A percentile compares a stretch with the other conserved stretches of the same genome.
Evolutionary conservation across 2,888 invertebrate genomes (phyloP).

Genomic region (Amphipyra berbera): DNA sequence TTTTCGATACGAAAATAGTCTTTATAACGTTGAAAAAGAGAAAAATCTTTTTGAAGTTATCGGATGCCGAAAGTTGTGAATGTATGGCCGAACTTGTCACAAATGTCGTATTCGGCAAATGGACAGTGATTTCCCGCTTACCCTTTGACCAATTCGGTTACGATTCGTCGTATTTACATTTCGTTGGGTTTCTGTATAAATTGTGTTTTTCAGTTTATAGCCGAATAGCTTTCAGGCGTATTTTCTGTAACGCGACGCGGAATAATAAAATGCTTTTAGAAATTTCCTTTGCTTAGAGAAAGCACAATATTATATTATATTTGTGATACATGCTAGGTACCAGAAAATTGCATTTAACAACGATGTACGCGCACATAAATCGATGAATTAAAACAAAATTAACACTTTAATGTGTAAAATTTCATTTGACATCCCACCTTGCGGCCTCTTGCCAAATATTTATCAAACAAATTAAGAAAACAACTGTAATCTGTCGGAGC

Average conservation of each 20-base stretch:
- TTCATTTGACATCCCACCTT: too few species aligned
- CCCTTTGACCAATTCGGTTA: slow-evolving; percentile 78
- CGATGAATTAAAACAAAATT: too few species aligned
- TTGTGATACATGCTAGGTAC: too few species aligned
- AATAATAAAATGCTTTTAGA: slow-evolving; percentile 13
- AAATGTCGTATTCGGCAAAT: slow-evolving; percentile 73
- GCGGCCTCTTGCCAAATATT: too few species aligned
- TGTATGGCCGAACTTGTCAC: slow-evolving; percentile 66
- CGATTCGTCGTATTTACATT: slow-evolving; percentile 75
- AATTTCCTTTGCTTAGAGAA: neutral
- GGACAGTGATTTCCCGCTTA: slow-evolving; percentile 77
- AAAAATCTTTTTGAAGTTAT: slow-evolving; percentile 27
- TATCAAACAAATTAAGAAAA: too few species aligned
- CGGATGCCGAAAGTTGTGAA: slow-evolving; percentile 34
- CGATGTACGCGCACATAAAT: too few species aligned
- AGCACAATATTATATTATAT: too few species aligned
- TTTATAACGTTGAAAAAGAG: slow-evolving; percentile 43
- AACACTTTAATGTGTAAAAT: too few species aligned
- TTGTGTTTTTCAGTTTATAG: slow-evolving; percentile 70
- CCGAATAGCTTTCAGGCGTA: slow-evolving; percentile 38
- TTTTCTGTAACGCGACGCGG: slow-evolving; percentile 10
- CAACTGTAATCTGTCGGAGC: too few species aligned
- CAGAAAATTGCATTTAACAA: too few species aligned
- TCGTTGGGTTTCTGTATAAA: slow-evolving; percentile 64
- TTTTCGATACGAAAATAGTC: slow-evolving; percentile 53